A percentile compares a stretch with the other conserved stretches of the same genome.
phyloP scores from a whole-genome alignment of 2,888 invertebrate species.

The Drosophila testacea region DNA sequence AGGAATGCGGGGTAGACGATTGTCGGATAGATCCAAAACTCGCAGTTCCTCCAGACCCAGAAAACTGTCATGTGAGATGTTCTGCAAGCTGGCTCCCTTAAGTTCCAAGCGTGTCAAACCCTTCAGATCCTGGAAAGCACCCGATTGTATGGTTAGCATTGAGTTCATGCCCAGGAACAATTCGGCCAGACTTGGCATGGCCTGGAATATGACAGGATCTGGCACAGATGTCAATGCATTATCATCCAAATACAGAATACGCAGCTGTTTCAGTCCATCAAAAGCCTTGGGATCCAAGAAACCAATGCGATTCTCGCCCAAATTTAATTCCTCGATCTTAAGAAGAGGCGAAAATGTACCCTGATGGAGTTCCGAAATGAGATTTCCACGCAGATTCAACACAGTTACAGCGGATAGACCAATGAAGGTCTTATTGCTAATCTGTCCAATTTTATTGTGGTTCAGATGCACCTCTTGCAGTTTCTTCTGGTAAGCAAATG shows the following conservation, averaged over 20 bases:
- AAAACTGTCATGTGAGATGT: constrained; percentile 92
- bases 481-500: constrained; percentile 93
- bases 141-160: constrained; percentile 90
- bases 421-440: constrained; percentile 92
- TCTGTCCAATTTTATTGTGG: constrained; percentile 93
- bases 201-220: constrained; percentile 89
- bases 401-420: constrained; percentile 92
- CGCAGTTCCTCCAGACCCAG: constrained; percentile 91
- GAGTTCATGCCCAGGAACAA: constrained; percentile 94
- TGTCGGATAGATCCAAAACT: constrained; percentile 91
- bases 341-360: constrained; percentile 91
- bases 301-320: constrained; percentile 94
- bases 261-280: constrained; percentile 90
- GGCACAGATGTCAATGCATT: constrained; percentile 93
- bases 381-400: constrained; percentile 92
- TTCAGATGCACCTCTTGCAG: constrained; percentile 93
- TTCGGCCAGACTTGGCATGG: constrained; percentile 92
- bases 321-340: constrained; percentile 93
- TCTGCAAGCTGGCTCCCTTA: constrained; percentile 92
- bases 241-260: constrained; percentile 93
- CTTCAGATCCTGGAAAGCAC: constrained; percentile 92
- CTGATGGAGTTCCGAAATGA: constrained; percentile 91
- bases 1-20: constrained; percentile 91
- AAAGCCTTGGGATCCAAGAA: constrained; percentile 92
- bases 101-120: constrained; percentile 91